Evolutionary conservation across 2,797 vertebrate genomes (phyloP), one percentile per base, ranked within the genome.

Genomic region (Apogon hyalosoma): DNA sequence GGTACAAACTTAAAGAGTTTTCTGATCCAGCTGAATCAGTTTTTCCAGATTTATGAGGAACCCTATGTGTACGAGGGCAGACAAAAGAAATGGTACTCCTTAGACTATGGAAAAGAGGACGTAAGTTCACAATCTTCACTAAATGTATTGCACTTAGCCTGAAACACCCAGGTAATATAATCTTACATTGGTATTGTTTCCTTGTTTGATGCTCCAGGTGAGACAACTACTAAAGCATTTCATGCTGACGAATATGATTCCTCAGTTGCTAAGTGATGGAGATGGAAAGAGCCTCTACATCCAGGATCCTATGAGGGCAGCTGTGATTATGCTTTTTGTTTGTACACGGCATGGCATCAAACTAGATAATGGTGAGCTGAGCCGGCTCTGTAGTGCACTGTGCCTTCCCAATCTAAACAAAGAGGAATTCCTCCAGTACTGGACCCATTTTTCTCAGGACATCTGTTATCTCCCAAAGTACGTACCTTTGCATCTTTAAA

Each of bases 1-100:
- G 33, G 40, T 0, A 28, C 53, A 12, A 97, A 96, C 59, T 3
- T 98, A 3, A 76, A 1, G 15, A 95, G 16, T 78, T 98, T 98
- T 33, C 0, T 89, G 0, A 3, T 0, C 1, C 96, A 97, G 36
- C 84, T 98, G 0, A 9, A 0, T 0, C 98, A 99, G 89, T 97
- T 98, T 56, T 57, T 62, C 2, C 0, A 1, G 0, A 82, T 95
- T 3, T 87, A 93, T 10, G 19, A 0, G 0, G 2, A 75, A 0
- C 94, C 94, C 0, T 55, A 0, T 63, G 76, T 98, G 0, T 81
- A 52, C 7, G 95, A 95, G 0, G 77, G 73, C 0, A 0, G 0
- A 0, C 0, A 0, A 0, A 63, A 15, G 18, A 15, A 0, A 0
- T 97, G 96, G 96, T 0, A 0, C 0, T 15, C 71, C 1, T 66